These are phyloP conservation scores for Nettapus auritus DNA, from an alignment of 2,113 vertebrate species.

Conservation along the genomic window DNA sequence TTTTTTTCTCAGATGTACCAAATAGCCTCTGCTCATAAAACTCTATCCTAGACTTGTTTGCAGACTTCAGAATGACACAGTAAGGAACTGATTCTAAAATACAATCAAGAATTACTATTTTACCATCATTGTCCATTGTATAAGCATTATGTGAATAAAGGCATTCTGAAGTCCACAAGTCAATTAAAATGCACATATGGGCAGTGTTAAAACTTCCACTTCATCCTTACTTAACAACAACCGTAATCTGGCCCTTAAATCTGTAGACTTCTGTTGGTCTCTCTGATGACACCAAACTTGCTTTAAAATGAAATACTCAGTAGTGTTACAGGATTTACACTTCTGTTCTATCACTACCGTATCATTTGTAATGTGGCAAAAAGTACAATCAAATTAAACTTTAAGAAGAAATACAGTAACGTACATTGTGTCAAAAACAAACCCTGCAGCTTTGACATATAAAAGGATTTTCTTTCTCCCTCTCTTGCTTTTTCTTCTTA, in stretches of 20 bases:
- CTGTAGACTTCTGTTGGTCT: conserved; percentile 33
- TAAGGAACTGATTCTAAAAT: conserved; percentile 21
- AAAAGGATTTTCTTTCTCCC: not conserved
- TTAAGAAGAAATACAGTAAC: conserved; percentile 6
- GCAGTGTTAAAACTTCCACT: conserved; percentile 58
- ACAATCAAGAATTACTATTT: conserved; percentile 35
- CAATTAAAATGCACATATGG: conserved; percentile 54
- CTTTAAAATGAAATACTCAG: not conserved
- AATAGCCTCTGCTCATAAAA: conserved; percentile 44
- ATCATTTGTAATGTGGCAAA: conserved; percentile 33
- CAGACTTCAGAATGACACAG: conserved; percentile 31
- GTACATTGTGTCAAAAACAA: not conserved
- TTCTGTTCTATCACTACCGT: not conserved
- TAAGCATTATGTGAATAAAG: not conserved
- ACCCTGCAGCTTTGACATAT: not conserved
- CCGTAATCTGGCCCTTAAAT: conserved; percentile 37
- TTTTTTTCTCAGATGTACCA: conserved; percentile 60
- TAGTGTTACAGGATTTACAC: not conserved
- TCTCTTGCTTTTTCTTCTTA: not conserved
- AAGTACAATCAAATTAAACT: conserved; percentile 35
- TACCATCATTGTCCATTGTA: conserved; percentile 7
- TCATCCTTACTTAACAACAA: conserved; percentile 24
- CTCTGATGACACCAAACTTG: conserved; percentile 5
- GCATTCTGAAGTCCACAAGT: conserved; percentile 14
- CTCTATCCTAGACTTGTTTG: conserved; percentile 10